phyloP scores from a whole-genome alignment of 2,113 vertebrate genomes.

The Ceyx margarethae region DNA sequence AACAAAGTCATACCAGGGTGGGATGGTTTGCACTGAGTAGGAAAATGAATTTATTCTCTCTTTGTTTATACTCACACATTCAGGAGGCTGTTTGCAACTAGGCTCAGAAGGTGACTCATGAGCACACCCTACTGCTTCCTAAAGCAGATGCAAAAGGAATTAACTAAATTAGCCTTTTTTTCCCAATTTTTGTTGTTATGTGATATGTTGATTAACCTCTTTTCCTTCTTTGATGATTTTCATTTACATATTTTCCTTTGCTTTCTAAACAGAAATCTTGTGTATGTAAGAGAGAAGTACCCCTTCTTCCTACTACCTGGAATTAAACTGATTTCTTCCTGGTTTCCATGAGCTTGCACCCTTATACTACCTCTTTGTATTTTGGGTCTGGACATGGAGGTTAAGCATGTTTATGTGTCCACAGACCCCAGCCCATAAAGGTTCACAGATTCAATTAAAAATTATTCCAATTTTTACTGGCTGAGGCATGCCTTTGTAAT shows the following conservation, averaged over 20 bases:
- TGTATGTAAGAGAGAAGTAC: background rate
- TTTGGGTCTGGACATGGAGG: background rate
- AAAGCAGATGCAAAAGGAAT: background rate
- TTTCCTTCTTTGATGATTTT: background rate
- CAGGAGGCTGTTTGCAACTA: background rate
- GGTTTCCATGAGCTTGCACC: background rate
- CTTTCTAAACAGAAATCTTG: background rate
- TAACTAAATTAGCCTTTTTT: background rate
- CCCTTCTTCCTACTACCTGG: background rate
- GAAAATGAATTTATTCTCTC: background rate
- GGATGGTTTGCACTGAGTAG: background rate
- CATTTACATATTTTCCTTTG: background rate
- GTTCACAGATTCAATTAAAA: background rate
- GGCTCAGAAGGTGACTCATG: background rate
- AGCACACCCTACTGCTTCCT: slow-evolving; percentile 35
- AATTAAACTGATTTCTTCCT: background rate
- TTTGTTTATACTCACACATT: background rate
- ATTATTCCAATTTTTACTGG: background rate
- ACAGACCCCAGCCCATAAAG: background rate
- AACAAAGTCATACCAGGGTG: slow-evolving; percentile 2
- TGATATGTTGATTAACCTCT: background rate
- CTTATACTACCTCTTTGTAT: background rate
- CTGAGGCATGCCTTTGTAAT: background rate
- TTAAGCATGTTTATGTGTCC: background rate
- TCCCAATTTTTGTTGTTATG: background rate